Evolutionary conservation across 2,113 vertebrate species (phyloP).

Genomic region (Sapajus apella): DNA sequence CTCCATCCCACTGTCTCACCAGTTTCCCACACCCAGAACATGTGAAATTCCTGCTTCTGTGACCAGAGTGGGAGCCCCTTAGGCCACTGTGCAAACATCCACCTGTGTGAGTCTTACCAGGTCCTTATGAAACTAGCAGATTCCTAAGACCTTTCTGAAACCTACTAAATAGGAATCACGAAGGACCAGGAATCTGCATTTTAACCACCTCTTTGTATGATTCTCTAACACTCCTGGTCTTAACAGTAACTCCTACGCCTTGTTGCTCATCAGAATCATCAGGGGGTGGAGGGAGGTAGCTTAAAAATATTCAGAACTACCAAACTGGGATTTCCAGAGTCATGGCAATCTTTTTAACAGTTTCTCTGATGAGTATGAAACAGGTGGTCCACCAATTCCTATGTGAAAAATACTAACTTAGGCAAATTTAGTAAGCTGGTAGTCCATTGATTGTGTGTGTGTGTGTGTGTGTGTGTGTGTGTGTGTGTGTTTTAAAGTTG

Average conservation of each 20-base stretch:
- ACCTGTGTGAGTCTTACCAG: not conserved
- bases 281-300: no score
- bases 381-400: not conserved
- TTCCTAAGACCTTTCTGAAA: not conserved
- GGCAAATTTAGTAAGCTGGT: not conserved
- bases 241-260: not conserved
- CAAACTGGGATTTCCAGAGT: not conserved
- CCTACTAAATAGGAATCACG: not conserved
- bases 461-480: no score
- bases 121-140: not conserved
- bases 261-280: not conserved
- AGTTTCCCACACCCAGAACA: not conserved
- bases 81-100: not conserved
- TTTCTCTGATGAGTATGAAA: not conserved
- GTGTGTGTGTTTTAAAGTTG: not conserved
- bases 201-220: not conserved
- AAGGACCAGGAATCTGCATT: not conserved
- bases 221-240: not conserved
- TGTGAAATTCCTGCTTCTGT: not conserved
- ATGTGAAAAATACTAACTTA: not conserved
- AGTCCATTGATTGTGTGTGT: no score
- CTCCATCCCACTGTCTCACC: not conserved
- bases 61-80: not conserved
- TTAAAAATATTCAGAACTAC: not conserved
- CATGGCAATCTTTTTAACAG: not conserved